These are phyloP conservation scores for Caenorhabditis sinica DNA, from an alignment of 2,888 invertebrate species.

Conservation along the genomic window DNA sequence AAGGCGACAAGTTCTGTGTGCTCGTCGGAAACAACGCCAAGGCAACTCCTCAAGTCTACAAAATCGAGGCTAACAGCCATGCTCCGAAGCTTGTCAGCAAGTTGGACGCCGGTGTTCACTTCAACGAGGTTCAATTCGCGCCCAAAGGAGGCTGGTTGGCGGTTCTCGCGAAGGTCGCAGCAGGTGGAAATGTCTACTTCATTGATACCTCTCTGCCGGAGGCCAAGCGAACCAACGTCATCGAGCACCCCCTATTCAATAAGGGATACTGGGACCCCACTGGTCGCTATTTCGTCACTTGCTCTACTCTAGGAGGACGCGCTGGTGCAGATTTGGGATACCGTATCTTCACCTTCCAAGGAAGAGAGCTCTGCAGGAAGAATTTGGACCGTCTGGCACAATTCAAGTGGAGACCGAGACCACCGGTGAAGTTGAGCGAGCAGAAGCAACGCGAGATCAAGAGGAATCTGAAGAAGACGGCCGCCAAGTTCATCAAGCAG, in stretches of 20 bases:
- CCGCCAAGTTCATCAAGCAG: conserved; percentile 95
- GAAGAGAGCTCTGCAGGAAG: conserved; percentile 88
- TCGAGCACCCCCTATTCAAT: conserved; percentile 77
- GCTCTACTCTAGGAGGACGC: conserved; percentile 93
- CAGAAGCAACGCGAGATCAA: conserved; percentile 93
- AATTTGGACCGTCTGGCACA: conserved; percentile 95
- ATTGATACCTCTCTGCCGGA: conserved; percentile 80
- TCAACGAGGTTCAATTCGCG: conserved; percentile 80
- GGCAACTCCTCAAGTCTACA: conserved; percentile 80
- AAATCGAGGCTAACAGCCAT: conserved; percentile 79
- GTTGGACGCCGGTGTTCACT: conserved; percentile 80
- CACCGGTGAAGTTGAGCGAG: conserved; percentile 90
- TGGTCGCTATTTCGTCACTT: conserved; percentile 96
- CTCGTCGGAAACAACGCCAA: conserved; percentile 89
- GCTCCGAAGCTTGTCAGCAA: conserved; percentile 79
- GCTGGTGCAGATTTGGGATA: conserved; percentile 89
- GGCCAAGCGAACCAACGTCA: conserved; percentile 75
- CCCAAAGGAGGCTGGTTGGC: conserved; percentile 86
- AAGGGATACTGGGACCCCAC: conserved; percentile 99
- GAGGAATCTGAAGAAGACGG: conserved; percentile 98
- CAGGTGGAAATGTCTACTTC: conserved; percentile 81
- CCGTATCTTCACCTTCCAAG: conserved; percentile 98
- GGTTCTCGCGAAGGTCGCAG: conserved; percentile 80
- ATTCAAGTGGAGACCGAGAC: conserved; percentile 96
- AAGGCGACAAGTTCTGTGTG: conserved; percentile 96